Conservation (phyloP, 1,140 invertebrate species). For the Penaeus vannamei region DNA sequence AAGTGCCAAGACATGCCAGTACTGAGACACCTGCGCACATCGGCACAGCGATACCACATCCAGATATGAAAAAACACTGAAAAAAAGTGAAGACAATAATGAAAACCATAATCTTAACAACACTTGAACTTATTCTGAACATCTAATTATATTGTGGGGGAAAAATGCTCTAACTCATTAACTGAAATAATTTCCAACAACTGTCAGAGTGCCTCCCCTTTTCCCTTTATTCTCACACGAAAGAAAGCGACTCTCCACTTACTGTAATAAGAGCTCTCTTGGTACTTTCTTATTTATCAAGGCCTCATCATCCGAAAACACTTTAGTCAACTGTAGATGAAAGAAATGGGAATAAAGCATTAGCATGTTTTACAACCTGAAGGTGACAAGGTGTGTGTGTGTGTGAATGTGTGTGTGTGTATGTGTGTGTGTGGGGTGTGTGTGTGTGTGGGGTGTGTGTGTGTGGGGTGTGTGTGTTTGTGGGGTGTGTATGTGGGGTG, state of each 20-base stretch:
- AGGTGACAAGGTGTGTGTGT: no score
- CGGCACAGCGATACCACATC: slow-evolving; percentile 97
- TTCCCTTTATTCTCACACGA: no score
- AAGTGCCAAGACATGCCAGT: slow-evolving; percentile 97
- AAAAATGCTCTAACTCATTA: no score
- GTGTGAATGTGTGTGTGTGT: no score
- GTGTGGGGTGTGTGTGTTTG: neutral
- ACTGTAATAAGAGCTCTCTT: slow-evolving; percentile 92
- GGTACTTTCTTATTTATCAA: slow-evolving; percentile 96
- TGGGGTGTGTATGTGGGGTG: neutral
- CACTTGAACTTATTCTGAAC: neutral
- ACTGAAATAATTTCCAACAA: no score
- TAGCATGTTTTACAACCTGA: neutral
- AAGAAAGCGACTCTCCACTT: slow-evolving; percentile 56
- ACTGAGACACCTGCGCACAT: slow-evolving; percentile 96
- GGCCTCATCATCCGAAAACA: slow-evolving; percentile 80
- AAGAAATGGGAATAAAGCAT: neutral
- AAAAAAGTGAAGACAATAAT: slow-evolving; percentile 37
- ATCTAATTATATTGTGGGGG: no score
- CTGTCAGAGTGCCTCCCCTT: no score
- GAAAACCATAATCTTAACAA: slow-evolving; percentile 38
- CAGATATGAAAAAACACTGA: slow-evolving; percentile 95
- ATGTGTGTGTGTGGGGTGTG: no score
- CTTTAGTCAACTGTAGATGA: slow-evolving; percentile 66
- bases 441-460: neutral